Percentiles rank a stretch among this genome's conserved stretches.
These are phyloP conservation scores for Aphidius colemani DNA, from an alignment of 2,888 invertebrate species.

Conservation along the genomic window DNA sequence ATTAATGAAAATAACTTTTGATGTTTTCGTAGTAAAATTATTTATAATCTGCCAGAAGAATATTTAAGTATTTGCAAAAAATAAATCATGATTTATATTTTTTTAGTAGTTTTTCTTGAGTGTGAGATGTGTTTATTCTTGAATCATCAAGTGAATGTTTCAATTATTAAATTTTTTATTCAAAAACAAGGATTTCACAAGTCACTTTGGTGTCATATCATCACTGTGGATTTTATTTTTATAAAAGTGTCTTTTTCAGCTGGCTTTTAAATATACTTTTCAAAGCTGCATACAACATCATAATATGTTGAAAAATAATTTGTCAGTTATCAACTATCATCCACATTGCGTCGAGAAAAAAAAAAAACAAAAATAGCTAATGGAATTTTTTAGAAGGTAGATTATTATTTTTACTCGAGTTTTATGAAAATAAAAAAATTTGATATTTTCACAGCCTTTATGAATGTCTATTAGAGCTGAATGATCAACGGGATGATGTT, in stretches of 20 bases:
- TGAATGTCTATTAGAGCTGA: constrained; percentile 25
- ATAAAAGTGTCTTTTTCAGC: neutral
- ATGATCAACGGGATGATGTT: constrained; percentile 29
- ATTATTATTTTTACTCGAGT: constrained; percentile 43
- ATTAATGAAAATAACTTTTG: too few relatives aligned
- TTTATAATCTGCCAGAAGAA: too few relatives aligned
- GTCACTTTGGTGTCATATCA: constrained; percentile 25
- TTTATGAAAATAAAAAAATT: too few relatives aligned
- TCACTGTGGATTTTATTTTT: constrained; percentile 18
- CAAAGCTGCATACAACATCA: too few relatives aligned
- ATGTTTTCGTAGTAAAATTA: too few relatives aligned
- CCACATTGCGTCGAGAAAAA: constrained; percentile 10
- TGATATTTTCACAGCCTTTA: neutral
- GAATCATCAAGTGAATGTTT: too few relatives aligned
- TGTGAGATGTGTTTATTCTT: too few relatives aligned
- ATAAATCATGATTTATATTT: too few relatives aligned
- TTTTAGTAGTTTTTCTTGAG: too few relatives aligned
- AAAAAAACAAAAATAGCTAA: constrained; percentile 41
- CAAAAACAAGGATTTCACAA: constrained; percentile 28
- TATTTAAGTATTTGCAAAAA: too few relatives aligned
- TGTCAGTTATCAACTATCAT: constrained; percentile 55
- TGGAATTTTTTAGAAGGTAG: constrained; percentile 59
- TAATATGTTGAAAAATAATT: constrained; percentile 34
- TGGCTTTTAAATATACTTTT: constrained; percentile 12
- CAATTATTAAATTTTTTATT: neutral